phyloP scores from a whole-genome alignment of 2,888 invertebrate species.

The Sminthurides aquaticus region DNA sequence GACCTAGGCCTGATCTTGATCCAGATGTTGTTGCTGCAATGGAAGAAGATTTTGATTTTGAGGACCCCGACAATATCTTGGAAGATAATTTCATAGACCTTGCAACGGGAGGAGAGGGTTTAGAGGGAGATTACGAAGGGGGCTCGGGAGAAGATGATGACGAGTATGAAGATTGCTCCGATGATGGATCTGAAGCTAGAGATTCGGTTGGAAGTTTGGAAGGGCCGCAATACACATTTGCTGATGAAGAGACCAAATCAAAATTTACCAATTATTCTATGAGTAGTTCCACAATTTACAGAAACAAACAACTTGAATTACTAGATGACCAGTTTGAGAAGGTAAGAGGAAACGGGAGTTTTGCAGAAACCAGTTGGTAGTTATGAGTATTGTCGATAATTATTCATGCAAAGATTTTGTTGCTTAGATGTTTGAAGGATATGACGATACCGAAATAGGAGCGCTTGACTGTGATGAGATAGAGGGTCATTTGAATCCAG shows the following conservation, averaged over 20 bases:
- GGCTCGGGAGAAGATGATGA: constrained; percentile 26
- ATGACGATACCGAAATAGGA: constrained; percentile 82
- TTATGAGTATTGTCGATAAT: too few species aligned
- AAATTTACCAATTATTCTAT: constrained; percentile 89
- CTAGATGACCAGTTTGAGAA: constrained; percentile 84
- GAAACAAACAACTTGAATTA: constrained; percentile 72
- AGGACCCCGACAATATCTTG: constrained; percentile 71
- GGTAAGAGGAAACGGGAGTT: constrained; percentile 48
- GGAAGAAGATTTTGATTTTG: constrained; percentile 84
- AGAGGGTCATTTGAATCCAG: constrained; percentile 65
- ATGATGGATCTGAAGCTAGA: constrained; percentile 29
- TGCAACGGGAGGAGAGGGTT: constrained; percentile 55
- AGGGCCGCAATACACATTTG: constrained; percentile 47
- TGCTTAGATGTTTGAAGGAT: constrained; percentile 68
- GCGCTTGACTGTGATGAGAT: constrained; percentile 85
- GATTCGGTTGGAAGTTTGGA: constrained; percentile 49
- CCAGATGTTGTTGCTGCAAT: constrained; percentile 87
- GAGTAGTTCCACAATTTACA: constrained; percentile 78
- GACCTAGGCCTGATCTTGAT: constrained; percentile 59
- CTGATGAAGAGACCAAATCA: constrained; percentile 63
- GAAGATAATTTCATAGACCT: constrained; percentile 87
- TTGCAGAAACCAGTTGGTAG: too few species aligned
- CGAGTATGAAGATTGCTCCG: constrained; percentile 44
- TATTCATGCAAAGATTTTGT: too few species aligned
- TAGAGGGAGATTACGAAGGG: constrained; percentile 47